These are phyloP conservation scores for Cavia porcellus DNA, from an alignment of 2,113 vertebrate species.

Conservation along the genomic window DNA sequence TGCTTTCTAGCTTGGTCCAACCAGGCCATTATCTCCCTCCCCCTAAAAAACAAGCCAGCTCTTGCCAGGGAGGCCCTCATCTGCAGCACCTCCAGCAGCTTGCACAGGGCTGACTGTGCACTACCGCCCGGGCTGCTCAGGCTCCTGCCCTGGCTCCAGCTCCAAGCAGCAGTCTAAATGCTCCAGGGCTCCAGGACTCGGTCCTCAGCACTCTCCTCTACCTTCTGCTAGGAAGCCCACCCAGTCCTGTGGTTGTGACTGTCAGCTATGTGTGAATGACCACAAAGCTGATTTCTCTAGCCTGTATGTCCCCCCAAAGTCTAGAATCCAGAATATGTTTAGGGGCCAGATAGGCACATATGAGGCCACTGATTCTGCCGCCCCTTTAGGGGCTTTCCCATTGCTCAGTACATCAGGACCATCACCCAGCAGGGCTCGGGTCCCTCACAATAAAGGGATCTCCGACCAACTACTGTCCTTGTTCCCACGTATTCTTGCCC, in stretches of 20 bases:
- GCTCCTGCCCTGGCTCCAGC: not conserved
- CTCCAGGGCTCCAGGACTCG: not conserved
- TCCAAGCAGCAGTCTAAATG: not conserved
- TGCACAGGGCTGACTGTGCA: accelerated
- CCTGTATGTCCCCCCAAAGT: not conserved
- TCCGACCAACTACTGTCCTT: not conserved
- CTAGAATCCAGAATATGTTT: not conserved
- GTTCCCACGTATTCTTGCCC: not conserved
- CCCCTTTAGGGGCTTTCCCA: not conserved
- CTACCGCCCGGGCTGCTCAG: not conserved
- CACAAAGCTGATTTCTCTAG: too few species aligned
- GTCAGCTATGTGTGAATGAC: not conserved
- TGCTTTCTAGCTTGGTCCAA: not conserved
- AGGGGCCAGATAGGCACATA: accelerated
- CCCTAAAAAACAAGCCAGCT: not conserved
- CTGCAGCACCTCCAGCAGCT: not conserved
- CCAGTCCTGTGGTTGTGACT: not conserved
- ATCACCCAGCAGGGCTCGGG: not conserved
- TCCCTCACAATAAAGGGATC: not conserved
- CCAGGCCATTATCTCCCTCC: not conserved
- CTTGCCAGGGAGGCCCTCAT: not conserved
- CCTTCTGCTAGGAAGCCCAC: not conserved
- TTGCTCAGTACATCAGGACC: not conserved
- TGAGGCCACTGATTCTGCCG: not conserved
- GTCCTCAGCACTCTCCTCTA: not conserved